Evolutionary conservation across 2,113 vertebrate species (phyloP).

Genomic region (Porphyrio hochstetteri): DNA sequence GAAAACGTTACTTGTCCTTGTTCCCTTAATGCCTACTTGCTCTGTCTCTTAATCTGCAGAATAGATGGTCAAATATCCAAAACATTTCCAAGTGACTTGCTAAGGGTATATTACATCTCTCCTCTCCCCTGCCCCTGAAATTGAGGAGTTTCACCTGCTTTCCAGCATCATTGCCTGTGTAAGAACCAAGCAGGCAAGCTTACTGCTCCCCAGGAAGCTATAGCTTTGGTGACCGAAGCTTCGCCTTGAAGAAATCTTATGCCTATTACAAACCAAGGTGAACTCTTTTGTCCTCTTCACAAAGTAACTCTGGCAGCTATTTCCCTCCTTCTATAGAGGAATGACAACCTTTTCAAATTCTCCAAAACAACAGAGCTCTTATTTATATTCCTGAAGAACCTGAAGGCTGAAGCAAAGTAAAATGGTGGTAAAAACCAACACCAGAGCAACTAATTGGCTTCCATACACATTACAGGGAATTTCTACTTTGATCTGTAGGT

Average conservation of each 20-base stretch:
- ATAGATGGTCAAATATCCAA: background rate
- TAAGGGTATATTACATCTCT: background rate
- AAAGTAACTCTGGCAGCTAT: background rate
- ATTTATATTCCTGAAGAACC: background rate
- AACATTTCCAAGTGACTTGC: background rate
- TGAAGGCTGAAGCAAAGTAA: background rate
- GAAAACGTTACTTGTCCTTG: background rate
- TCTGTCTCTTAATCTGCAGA: background rate
- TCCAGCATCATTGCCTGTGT: background rate
- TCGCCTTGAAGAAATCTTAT: background rate
- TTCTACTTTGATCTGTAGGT: background rate
- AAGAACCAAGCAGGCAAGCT: background rate
- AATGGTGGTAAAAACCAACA: background rate
- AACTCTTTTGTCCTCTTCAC: background rate
- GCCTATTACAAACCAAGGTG: background rate
- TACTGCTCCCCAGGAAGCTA: background rate
- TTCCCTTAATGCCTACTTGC: background rate
- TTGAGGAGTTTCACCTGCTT: background rate
- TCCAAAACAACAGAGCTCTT: background rate
- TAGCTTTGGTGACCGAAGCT: background rate
- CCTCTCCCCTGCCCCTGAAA: background rate
- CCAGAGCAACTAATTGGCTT: background rate
- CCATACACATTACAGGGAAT: background rate
- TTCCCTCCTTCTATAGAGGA: background rate
- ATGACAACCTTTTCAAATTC: background rate